Evolutionary conservation across 1,140 invertebrate genomes (phyloP), one percentile per base, ranked within the genome.

Genomic region (Hylaeus anthracinus): DNA sequence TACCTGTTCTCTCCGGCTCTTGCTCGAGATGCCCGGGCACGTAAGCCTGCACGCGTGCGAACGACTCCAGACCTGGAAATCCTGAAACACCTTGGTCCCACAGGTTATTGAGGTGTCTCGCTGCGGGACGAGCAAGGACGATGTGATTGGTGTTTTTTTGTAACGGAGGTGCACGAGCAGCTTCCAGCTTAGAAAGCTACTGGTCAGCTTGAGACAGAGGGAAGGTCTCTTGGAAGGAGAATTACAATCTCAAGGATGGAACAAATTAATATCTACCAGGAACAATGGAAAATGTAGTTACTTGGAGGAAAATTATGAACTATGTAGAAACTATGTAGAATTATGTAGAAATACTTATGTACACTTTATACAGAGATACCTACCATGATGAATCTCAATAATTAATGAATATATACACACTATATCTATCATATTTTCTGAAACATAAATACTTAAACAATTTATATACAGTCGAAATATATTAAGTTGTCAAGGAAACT

Each of bases 21-120:
- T n/a, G 26, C 48, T 60, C 37, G 65, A 15, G 75, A 41, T 60
- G 64, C 76, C 67, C 64, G 51, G 76, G 37, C 70, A 72, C 71
- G 58, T 60, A 48, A 72, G 55, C 43, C 58, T 51, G 51, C 65
- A 70, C 65, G 45, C 56, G 56, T 3, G 56, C 53, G 9, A n/a
- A 5, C 53, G 14, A 39, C 8, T 43, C 51, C 14, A 14, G 14
- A 41, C 67, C 67, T 78, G 39, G 6, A 72, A 58, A 15, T 4
- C 63, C 26, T 39, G 53, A 45, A 72, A 73, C 70, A 73, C 61
- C 71, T 79, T 56, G 41, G 48, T 39, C 64, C 10, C n/a, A 15
- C 55, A 45, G 56, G n/a, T 12, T 48, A 15, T 6, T 4, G 56
- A 72, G 70, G 58, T 55, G 37, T 63, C 15, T n/a, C 8, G 61